A percentile compares a stretch with the other conserved stretches of the same genome.
Evolutionary conservation across 2,113 vertebrate genomes (phyloP).

Genomic region (Calyptomena viridis): DNA sequence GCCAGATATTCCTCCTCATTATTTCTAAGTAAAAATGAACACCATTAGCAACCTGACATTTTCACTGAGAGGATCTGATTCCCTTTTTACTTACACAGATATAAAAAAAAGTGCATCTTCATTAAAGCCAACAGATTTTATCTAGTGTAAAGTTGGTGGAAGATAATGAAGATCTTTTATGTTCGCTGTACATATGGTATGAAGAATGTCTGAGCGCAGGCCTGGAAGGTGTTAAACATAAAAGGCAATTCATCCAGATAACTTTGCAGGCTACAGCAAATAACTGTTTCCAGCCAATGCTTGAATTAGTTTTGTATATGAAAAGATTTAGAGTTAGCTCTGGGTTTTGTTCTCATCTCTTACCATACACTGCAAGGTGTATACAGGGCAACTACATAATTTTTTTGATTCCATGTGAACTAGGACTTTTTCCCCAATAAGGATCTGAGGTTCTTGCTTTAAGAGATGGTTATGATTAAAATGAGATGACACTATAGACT

Average conservation of each 20-base stretch:
- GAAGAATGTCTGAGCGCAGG: background rate
- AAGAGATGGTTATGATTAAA: background rate
- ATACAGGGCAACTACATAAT: background rate
- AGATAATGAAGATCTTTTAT: background rate
- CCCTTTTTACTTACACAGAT: background rate
- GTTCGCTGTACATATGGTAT: background rate
- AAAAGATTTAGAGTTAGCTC: background rate
- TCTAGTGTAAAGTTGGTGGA: background rate
- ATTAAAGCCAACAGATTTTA: background rate
- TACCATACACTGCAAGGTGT: background rate
- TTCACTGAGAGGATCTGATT: background rate
- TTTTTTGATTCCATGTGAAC: background rate
- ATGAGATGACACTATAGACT: background rate
- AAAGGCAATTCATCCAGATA: background rate
- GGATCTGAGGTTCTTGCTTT: background rate
- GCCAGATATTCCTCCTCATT: background rate
- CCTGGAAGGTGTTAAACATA: background rate
- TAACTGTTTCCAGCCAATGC: background rate
- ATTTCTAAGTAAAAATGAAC: conserved; percentile 26
- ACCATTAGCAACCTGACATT: conserved; percentile 5
- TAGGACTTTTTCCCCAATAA: background rate
- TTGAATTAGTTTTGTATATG: background rate
- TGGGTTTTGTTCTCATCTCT: background rate
- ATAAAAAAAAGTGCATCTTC: background rate
- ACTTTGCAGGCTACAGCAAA: background rate